Evolutionary conservation across 2,113 vertebrate species (phyloP).

Genomic region (Actenoides lindsayi): DNA sequence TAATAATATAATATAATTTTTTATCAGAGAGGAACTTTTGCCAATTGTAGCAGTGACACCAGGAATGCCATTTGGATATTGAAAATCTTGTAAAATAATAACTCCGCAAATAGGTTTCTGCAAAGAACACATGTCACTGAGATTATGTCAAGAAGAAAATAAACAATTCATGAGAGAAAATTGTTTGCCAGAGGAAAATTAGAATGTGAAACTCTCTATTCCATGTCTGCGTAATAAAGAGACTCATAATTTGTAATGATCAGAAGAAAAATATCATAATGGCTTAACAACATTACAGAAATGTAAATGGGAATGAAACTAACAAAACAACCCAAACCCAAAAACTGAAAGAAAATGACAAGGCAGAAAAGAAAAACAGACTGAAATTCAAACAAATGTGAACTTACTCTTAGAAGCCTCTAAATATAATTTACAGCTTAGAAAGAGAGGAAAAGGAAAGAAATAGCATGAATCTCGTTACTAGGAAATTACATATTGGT

Average conservation of each 20-base stretch:
- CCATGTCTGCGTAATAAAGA: not conserved
- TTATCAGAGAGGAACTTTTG: not conserved
- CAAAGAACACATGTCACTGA: not conserved
- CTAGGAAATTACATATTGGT: not conserved
- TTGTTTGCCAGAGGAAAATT: conserved; percentile 5
- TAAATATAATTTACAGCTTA: not conserved
- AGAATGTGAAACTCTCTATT: not conserved
- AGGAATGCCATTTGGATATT: not conserved
- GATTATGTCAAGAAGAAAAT: conserved; percentile 27
- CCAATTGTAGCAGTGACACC: not conserved
- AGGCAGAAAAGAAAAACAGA: not conserved
- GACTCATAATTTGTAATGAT: not conserved
- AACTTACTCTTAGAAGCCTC: not conserved
- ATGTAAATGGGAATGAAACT: not conserved
- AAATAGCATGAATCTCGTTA: not conserved
- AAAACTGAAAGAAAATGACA: not conserved
- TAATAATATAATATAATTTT: too few relatives aligned
- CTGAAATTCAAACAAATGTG: not conserved
- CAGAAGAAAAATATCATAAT: not conserved
- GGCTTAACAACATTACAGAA: not conserved
- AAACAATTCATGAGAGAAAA: not conserved
- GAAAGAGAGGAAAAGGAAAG: not conserved
- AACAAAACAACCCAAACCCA: not conserved
- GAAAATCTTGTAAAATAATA: not conserved
- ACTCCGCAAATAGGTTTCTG: not conserved